Percentiles rank a stretch among this genome's conserved stretches.
phyloP scores from a whole-genome alignment of 1,140 invertebrate genomes.

The Calycopis cecrops region DNA sequence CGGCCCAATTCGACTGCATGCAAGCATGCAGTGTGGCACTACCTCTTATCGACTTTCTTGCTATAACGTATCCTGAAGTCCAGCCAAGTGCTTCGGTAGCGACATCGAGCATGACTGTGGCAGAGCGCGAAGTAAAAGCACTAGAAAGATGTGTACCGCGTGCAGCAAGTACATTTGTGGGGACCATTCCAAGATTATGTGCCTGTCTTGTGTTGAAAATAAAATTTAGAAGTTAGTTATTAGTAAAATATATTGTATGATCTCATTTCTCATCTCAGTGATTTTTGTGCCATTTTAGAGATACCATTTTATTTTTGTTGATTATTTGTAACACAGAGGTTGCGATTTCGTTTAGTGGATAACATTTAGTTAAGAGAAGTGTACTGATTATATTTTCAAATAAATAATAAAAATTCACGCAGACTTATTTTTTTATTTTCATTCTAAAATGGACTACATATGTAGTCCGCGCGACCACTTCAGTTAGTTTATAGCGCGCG shows the following conservation, averaged over 20 bases:
- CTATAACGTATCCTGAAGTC: slow-evolving; percentile 8
- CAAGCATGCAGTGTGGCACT: too few relatives aligned
- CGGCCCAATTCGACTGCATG: too few relatives aligned
- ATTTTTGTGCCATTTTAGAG: slow-evolving; percentile 11
- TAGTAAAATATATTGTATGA: background rate
- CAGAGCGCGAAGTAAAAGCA: slow-evolving; percentile 22
- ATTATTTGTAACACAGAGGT: background rate
- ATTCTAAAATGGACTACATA: slow-evolving; percentile 10
- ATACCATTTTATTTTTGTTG: slow-evolving; percentile 3
- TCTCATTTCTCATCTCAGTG: slow-evolving; percentile 5
- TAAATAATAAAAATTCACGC: background rate
- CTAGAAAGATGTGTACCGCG: slow-evolving; percentile 18
- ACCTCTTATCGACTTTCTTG: slow-evolving; percentile 23
- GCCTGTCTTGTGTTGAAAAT: slow-evolving; percentile 18
- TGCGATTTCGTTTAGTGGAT: slow-evolving; percentile 1
- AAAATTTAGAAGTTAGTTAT: slow-evolving; percentile 4
- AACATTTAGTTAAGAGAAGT: slow-evolving; percentile 3
- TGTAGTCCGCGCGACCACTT: slow-evolving; percentile 8
- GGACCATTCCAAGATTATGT: slow-evolving; percentile 20
- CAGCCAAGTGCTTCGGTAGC: slow-evolving; percentile 5
- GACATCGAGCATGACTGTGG: slow-evolving; percentile 18
- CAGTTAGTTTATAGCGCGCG: background rate
- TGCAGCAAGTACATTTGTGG: slow-evolving; percentile 22
- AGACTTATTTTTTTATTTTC: background rate
- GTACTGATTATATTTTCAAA: slow-evolving; percentile 4